Evolutionary conservation across 2,113 vertebrate species (phyloP).

Genomic region (Gallinago paraguaiae): DNA sequence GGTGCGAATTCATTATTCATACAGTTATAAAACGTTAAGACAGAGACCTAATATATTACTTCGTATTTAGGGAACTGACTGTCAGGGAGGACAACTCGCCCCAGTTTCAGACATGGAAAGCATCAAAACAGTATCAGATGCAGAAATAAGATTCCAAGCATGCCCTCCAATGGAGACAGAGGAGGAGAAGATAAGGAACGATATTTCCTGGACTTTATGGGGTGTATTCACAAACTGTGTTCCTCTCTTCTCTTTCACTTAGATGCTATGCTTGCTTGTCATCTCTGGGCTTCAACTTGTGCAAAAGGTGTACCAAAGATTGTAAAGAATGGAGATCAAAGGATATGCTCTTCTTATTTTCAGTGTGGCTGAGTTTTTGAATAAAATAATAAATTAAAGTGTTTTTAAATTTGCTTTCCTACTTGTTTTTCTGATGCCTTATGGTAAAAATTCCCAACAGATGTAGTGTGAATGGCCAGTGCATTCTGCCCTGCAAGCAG

Average conservation of each 20-base stretch:
- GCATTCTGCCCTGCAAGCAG: not conserved
- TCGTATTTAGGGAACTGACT: not conserved
- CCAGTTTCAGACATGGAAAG: not conserved
- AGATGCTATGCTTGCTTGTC: not conserved
- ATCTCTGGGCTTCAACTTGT: not conserved
- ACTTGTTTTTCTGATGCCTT: not conserved
- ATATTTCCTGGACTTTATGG: not conserved
- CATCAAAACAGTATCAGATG: not conserved
- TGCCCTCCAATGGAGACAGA: not conserved
- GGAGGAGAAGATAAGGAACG: not conserved
- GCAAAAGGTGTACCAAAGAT: not conserved
- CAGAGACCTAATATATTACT: not conserved
- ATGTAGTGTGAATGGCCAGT: not conserved
- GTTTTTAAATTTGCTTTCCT: not conserved
- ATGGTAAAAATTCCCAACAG: not conserved
- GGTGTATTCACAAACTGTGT: not conserved
- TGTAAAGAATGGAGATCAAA: not conserved
- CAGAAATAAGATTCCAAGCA: not conserved
- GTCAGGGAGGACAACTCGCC: not conserved
- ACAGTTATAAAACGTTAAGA: not conserved
- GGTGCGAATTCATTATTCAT: not conserved
- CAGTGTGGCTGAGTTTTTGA: not conserved
- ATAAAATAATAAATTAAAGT: not conserved
- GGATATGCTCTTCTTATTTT: not conserved
- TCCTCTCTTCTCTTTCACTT: not conserved